These are phyloP conservation scores for Callinectes sapidus DNA, from an alignment of 2,888 invertebrate species.

Conservation along the genomic window DNA sequence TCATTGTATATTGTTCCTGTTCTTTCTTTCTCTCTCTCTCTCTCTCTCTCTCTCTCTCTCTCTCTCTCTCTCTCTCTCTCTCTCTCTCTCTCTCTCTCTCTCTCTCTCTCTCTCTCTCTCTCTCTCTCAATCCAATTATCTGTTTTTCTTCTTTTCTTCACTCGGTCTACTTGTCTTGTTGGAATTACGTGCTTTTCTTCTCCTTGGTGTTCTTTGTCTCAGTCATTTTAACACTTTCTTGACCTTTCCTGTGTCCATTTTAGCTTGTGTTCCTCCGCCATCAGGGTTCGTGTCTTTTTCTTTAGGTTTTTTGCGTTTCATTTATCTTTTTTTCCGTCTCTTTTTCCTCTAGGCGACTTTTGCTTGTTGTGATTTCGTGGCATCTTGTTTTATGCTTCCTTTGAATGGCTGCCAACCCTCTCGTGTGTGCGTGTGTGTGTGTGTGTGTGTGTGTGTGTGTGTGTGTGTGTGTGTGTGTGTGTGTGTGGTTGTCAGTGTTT, in stretches of 20 bases:
- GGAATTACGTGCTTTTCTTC: background rate
- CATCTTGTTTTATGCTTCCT: background rate
- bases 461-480: too few species aligned
- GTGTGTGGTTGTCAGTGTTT: too few species aligned
- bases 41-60: constrained; percentile 47
- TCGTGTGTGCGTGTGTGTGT: background rate
- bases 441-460: too few species aligned
- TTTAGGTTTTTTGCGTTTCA: too few species aligned
- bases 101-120: constrained; percentile 2
- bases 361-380: background rate
- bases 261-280: background rate
- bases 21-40: background rate
- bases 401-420: background rate
- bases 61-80: constrained; percentile 26
- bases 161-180: background rate
- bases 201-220: background rate
- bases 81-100: constrained; percentile 12
- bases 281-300: too few species aligned
- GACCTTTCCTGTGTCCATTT: background rate
- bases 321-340: too few species aligned
- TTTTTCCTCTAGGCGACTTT: background rate
- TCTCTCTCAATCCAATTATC: background rate
- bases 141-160: background rate
- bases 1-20: background rate
- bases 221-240: background rate